A percentile compares a stretch with the other conserved stretches of the same genome.
Evolutionary conservation across 37 sponge, comb jelly and placozoan species (phyloP).

Genomic region (Spongilla lacustris): DNA sequence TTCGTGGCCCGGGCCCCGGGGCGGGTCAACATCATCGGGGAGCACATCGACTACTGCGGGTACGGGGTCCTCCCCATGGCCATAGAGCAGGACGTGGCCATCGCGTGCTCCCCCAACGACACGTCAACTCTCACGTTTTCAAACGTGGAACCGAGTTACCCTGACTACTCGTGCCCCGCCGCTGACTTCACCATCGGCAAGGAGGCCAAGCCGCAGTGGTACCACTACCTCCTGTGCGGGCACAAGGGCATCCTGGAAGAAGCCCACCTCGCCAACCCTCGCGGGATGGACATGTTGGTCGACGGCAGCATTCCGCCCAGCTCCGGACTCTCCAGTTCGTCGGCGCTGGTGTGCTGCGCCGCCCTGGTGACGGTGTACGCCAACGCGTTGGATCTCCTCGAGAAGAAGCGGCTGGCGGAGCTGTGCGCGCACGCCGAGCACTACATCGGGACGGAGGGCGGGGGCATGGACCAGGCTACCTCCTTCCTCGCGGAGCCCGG

Average conservation of each 20-base stretch:
- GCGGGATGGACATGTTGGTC: constrained; percentile 83
- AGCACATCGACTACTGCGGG: constrained; percentile 98
- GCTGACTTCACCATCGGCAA: constrained; percentile 17
- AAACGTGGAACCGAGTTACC: constrained; percentile 48
- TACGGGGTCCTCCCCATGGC: constrained; percentile 98
- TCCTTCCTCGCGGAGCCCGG: constrained; percentile 91
- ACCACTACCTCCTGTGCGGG: constrained; percentile 90
- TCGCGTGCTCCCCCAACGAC: constrained; percentile 44
- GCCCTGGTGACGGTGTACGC: constrained; percentile 75
- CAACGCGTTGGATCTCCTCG: constrained; percentile 42
- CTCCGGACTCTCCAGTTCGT: constrained; percentile 98
- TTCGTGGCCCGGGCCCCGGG: constrained; percentile 92
- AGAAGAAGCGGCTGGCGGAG: constrained; percentile 75
- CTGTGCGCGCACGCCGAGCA: constrained; percentile 88
- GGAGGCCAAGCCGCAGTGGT: constrained; percentile 59
- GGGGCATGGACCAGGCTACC: constrained; percentile 98
- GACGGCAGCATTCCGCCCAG: constrained; percentile 88
- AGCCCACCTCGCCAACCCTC: constrained; percentile 28
- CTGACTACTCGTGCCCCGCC: constrained; percentile 27
- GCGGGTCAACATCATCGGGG: constrained; percentile 98
- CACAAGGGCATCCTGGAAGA: constrained; percentile 67
- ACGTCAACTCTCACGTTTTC: constrained; percentile 20
- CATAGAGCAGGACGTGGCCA: constrained; percentile 85
- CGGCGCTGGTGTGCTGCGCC: constrained; percentile 96
- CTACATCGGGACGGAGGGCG: constrained; percentile 96